These are phyloP conservation scores for Otolemur crassicaudatus DNA, from an alignment of 2,797 vertebrate genomes.

Conservation along the genomic window DNA sequence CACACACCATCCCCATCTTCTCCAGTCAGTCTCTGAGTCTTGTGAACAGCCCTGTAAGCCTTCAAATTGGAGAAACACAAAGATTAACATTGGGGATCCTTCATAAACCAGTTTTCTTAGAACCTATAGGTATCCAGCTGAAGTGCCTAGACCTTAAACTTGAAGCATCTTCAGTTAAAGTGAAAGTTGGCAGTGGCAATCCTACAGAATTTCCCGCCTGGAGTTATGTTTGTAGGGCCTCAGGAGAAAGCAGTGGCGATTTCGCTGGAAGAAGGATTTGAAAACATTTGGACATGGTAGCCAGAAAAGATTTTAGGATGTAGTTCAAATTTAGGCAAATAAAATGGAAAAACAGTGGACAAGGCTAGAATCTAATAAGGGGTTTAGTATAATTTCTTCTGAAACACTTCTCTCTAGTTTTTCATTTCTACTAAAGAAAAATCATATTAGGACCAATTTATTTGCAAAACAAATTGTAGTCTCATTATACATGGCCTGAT, in stretches of 20 bases:
- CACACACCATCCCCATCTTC: background rate
- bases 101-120: background rate
- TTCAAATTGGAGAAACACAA: background rate
- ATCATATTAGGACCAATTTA: background rate
- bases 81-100: background rate
- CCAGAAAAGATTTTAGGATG: background rate
- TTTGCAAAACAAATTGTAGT: background rate
- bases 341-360: background rate
- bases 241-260: background rate
- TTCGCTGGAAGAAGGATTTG: background rate
- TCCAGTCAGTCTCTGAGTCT: background rate
- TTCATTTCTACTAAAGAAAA: background rate
- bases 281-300: background rate
- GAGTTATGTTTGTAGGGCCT: background rate
- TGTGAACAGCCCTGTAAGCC: background rate
- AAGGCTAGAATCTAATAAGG: background rate
- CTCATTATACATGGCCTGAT: background rate
- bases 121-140: background rate
- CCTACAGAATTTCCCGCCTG: background rate
- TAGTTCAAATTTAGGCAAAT: background rate
- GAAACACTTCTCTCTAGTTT: background rate
- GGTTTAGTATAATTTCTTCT: background rate
- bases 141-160: background rate
- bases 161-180: background rate
- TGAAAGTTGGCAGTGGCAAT: background rate